A percentile compares a stretch with the other conserved stretches of the same genome.
phyloP scores from a whole-genome alignment of 2,113 vertebrate genomes.

The Cyanoderma ruficeps region DNA sequence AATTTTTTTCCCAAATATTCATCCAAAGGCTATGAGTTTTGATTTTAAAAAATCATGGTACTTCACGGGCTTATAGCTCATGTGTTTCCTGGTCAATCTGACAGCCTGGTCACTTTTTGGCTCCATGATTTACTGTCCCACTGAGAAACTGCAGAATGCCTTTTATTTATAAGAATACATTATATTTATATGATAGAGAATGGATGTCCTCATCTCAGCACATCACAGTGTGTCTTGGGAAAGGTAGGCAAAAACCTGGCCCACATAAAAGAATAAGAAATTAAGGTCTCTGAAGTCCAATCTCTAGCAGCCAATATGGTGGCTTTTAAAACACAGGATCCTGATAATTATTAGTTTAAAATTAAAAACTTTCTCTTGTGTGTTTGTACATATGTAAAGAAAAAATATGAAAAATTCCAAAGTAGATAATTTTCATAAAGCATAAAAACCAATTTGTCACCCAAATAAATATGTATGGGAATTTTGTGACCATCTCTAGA shows the following conservation, averaged over 20 bases:
- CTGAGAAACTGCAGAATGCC: neutral
- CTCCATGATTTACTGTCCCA: neutral
- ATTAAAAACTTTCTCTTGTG: neutral
- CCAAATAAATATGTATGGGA: neutral
- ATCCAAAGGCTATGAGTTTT: neutral
- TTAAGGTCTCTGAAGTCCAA: neutral
- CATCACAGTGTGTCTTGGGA: neutral
- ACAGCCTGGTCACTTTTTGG: neutral
- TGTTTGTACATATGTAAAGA: neutral
- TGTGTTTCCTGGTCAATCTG: neutral
- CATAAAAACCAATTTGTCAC: neutral
- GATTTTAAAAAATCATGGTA: neutral
- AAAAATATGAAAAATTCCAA: neutral
- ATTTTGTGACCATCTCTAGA: neutral
- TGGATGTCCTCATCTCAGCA: neutral
- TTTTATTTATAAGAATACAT: neutral
- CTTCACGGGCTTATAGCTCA: neutral
- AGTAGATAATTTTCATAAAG: neutral
- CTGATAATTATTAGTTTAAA: neutral
- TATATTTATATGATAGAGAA: neutral
- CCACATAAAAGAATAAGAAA: neutral
- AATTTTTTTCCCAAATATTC: neutral
- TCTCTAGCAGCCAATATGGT: neutral
- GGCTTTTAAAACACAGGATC: neutral
- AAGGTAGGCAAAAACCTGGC: neutral